Evolutionary conservation across 2,113 vertebrate species (phyloP).

Genomic region (Gracilinanus agilis): DNA sequence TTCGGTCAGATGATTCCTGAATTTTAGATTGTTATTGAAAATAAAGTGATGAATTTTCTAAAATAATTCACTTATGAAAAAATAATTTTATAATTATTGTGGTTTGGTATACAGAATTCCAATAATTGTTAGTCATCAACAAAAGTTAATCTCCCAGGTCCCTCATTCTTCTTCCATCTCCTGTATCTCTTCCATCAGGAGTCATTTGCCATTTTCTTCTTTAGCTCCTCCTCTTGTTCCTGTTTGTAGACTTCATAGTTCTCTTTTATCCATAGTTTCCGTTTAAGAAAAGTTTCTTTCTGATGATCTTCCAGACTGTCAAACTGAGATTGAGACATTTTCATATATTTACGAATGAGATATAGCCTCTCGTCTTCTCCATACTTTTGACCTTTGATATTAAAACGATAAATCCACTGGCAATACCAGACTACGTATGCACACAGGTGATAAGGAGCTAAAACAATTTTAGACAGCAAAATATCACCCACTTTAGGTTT

Average conservation of each 20-base stretch:
- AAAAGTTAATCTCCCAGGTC: slow-evolving; percentile 94
- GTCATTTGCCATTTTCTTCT: slow-evolving; percentile 96
- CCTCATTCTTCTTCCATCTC: slow-evolving; percentile 98
- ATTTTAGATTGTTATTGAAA: slow-evolving; percentile 77
- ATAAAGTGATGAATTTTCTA: slow-evolving; percentile 78
- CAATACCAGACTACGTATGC: slow-evolving; percentile 91
- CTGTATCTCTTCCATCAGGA: slow-evolving; percentile 97
- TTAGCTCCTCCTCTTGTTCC: slow-evolving; percentile 97
- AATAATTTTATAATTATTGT: slow-evolving; percentile 40
- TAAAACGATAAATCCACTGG: slow-evolving; percentile 95
- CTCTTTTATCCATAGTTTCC: slow-evolving; percentile 93
- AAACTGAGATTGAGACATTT: slow-evolving; percentile 96
- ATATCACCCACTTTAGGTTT: slow-evolving; percentile 95
- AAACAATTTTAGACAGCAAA: slow-evolving; percentile 93
- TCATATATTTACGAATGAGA: slow-evolving; percentile 95
- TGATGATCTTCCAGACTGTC: slow-evolving; percentile 93
- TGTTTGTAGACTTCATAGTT: slow-evolving; percentile 95
- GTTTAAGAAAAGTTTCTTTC: slow-evolving; percentile 90
- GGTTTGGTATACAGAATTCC: slow-evolving; percentile 20
- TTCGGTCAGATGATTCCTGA: slow-evolving; percentile 82
- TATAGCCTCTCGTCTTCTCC: slow-evolving; percentile 95
- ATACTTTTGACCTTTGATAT: slow-evolving; percentile 92
- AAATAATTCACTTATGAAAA: slow-evolving; percentile 73
- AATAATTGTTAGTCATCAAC: slow-evolving; percentile 89
- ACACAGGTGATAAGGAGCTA: slow-evolving; percentile 91